These are phyloP conservation scores for Dexiosoma caninum DNA, from an alignment of 2,888 invertebrate species.

Conservation along the genomic window DNA sequence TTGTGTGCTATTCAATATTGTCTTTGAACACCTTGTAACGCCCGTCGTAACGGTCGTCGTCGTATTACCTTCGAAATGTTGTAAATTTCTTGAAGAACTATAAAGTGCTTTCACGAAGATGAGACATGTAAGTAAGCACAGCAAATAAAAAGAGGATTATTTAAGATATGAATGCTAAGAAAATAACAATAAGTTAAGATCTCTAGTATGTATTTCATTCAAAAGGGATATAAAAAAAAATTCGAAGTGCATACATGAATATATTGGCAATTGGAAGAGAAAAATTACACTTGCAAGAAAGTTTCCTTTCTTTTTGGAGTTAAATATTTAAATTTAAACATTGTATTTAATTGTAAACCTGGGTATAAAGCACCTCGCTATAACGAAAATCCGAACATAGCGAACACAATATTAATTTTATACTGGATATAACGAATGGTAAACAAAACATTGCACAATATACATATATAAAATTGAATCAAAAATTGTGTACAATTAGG, in stretches of 20 bases:
- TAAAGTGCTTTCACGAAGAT: background rate
- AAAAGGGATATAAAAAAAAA: background rate
- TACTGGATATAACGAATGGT: no score
- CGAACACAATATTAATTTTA: no score
- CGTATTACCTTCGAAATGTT: background rate
- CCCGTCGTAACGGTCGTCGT: background rate
- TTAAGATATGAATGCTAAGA: background rate
- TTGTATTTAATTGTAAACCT: no score
- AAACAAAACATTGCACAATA: no score
- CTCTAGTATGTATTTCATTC: background rate
- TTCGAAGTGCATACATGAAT: no score
- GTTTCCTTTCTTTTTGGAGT: no score
- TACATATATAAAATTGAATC: no score
- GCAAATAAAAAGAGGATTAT: background rate
- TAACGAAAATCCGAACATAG: no score
- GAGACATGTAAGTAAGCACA: background rate
- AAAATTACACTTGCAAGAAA: background rate
- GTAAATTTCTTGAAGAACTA: background rate
- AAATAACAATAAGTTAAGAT: background rate
- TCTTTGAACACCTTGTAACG: conserved; percentile 21
- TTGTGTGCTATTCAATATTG: background rate
- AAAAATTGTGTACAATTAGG: no score
- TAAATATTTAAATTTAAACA: no score
- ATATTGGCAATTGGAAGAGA: no score
- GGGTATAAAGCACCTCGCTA: no score